A percentile compares a stretch with the other conserved stretches of the same genome.
Conservation (phyloP, 2,888 invertebrate genomes). For the Eupeodes luniger region DNA sequence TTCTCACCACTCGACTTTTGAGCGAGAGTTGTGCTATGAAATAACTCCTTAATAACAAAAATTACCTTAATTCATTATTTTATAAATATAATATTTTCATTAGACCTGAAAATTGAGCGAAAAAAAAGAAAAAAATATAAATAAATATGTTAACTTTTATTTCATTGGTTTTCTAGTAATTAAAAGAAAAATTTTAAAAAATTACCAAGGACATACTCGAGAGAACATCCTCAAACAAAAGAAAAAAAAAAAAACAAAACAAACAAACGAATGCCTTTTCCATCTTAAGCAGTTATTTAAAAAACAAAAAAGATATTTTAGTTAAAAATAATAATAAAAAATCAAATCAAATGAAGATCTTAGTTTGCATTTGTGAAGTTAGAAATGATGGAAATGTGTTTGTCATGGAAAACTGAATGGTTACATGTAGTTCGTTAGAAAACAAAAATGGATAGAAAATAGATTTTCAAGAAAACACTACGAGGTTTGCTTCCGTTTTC, state of each 20-base stretch:
- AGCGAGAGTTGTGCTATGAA: conserved; percentile 29
- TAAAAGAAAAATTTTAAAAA: background rate
- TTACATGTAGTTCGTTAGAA: too few relatives aligned
- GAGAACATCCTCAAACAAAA: background rate
- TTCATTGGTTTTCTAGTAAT: background rate
- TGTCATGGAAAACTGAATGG: too few relatives aligned
- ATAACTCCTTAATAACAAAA: conserved; percentile 11
- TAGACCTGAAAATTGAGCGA: background rate
- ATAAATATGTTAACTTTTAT: background rate
- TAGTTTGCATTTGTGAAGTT: background rate
- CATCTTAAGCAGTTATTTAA: conserved; percentile 59
- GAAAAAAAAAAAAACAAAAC: background rate
- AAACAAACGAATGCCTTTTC: conserved; percentile 51
- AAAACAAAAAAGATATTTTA: conserved; percentile 68
- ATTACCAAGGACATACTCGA: background rate
- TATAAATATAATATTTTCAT: background rate
- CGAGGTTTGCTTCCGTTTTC: too few relatives aligned
- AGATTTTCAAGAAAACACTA: too few relatives aligned
- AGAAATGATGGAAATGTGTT: background rate
- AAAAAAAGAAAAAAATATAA: background rate
- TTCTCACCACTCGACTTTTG: conserved; percentile 27
- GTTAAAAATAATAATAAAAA: conserved; percentile 66
- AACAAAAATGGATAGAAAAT: too few relatives aligned
- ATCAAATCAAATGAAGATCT: conserved; percentile 43
- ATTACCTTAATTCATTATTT: background rate